Conservation (phyloP, 1,140 invertebrate genomes). For the Sycophaga agraensis region DNA sequence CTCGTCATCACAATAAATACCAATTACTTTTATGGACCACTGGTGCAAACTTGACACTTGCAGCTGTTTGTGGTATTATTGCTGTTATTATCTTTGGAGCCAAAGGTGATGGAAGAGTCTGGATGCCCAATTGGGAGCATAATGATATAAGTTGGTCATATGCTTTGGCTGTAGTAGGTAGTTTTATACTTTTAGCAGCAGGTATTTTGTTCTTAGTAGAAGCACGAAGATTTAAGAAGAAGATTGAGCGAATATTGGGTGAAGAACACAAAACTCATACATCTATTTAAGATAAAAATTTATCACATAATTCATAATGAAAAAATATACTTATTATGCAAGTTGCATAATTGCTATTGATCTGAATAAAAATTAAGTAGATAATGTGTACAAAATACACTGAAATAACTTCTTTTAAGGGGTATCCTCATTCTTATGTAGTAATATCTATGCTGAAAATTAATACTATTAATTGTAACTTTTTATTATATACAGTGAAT, state of each 20-base stretch:
- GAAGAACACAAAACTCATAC: slow-evolving; percentile 50
- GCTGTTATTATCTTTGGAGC: slow-evolving; percentile 81
- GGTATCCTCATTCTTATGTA: no score
- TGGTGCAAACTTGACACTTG: slow-evolving; percentile 69
- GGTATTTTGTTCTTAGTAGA: slow-evolving; percentile 82
- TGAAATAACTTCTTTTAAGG: neutral
- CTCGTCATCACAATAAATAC: slow-evolving; percentile 76
- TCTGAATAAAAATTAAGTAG: neutral
- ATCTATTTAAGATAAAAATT: neutral
- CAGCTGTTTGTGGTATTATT: slow-evolving; percentile 75
- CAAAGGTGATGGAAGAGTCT: slow-evolving; percentile 85
- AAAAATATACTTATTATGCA: neutral
- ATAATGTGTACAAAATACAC: neutral
- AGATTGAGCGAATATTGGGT: slow-evolving; percentile 64
- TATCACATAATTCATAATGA: no score
- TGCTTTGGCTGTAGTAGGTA: slow-evolving; percentile 80
- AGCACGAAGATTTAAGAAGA: slow-evolving; percentile 72
- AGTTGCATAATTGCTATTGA: neutral
- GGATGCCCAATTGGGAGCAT: slow-evolving; percentile 96
- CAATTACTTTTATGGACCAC: slow-evolving; percentile 71
- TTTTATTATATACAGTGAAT: no score
- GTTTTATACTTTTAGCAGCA: slow-evolving; percentile 69
- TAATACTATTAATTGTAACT: no score
- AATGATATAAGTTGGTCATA: slow-evolving; percentile 96
- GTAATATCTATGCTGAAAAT: no score